Conservation (phyloP, 37 sponge, comb jelly and placozoan species). For the Crambe crambe region DNA sequence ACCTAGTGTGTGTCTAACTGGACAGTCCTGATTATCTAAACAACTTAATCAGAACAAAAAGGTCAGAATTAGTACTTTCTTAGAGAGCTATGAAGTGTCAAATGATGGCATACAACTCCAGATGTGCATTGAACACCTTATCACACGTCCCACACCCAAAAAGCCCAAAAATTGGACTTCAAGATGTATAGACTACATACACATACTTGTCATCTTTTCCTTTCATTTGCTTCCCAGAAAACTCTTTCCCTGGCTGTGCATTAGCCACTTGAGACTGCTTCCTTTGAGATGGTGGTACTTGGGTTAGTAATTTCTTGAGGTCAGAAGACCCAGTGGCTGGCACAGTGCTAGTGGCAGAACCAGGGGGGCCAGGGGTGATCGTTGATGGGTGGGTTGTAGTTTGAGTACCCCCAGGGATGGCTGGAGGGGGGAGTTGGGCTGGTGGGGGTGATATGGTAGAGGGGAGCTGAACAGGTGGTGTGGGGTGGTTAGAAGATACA, state of each 20-base stretch:
- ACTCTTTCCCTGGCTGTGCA: not conserved
- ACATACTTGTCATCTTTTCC: constrained; percentile 4
- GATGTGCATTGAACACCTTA: too few relatives aligned
- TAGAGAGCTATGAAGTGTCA: too few relatives aligned
- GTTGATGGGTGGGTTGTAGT: too few relatives aligned
- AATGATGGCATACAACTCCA: too few relatives aligned
- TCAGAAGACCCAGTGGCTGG: not conserved
- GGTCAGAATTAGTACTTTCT: too few relatives aligned
- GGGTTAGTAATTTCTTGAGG: not conserved
- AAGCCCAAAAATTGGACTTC: too few relatives aligned
- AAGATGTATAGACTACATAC: not conserved
- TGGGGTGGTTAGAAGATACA: not conserved
- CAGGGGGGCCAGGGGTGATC: too few relatives aligned
- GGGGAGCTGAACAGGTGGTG: not conserved
- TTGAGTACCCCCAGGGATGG: too few relatives aligned
- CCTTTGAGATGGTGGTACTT: not conserved
- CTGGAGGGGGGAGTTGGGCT: not conserved
- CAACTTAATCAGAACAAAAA: too few relatives aligned
- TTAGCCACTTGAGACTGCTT: not conserved
- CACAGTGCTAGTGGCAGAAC: not conserved
- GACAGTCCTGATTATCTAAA: too few relatives aligned
- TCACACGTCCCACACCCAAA: too few relatives aligned
- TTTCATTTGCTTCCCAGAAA: constrained; percentile 5
- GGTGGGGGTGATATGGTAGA: not conserved
- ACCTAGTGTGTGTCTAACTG: too few relatives aligned